Evolutionary conservation across 2,888 invertebrate genomes (phyloP).

Genomic region (Thumatha senex): DNA sequence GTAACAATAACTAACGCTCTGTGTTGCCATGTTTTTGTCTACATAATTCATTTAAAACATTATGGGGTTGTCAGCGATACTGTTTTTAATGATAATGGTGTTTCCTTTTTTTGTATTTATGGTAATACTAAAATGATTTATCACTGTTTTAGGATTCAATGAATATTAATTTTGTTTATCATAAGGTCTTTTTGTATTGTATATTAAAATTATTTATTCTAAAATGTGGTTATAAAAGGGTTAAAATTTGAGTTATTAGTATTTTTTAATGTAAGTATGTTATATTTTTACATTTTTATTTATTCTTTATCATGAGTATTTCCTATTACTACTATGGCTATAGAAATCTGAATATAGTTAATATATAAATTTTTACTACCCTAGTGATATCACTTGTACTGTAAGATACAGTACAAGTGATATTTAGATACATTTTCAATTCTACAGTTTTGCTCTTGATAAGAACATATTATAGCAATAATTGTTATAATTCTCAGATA

Average conservation of each 20-base stretch:
- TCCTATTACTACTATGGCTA: too few relatives aligned
- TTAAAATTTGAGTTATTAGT: background rate
- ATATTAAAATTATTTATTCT: slow-evolving; percentile 1
- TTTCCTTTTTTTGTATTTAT: slow-evolving; percentile 29
- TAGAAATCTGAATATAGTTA: too few relatives aligned
- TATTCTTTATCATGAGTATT: too few relatives aligned
- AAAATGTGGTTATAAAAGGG: background rate
- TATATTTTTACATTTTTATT: too few relatives aligned
- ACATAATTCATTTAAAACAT: slow-evolving; percentile 46
- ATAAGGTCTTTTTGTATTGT: slow-evolving; percentile 10
- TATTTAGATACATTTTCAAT: too few relatives aligned
- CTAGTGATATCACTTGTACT: too few relatives aligned
- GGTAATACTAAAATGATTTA: slow-evolving; percentile 39
- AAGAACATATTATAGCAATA: too few relatives aligned
- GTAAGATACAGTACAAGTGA: too few relatives aligned
- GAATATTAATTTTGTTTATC: slow-evolving; percentile 25
- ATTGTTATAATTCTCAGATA: too few relatives aligned
- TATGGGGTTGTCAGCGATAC: slow-evolving; percentile 43
- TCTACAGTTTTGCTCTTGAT: too few relatives aligned
- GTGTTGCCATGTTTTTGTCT: slow-evolving; percentile 47
- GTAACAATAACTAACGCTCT: slow-evolving; percentile 43
- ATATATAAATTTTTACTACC: too few relatives aligned
- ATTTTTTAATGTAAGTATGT: too few relatives aligned
- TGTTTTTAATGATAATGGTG: slow-evolving; percentile 41
- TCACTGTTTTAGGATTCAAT: slow-evolving; percentile 19